Base-by-base conservation (phyloP, 2,888 invertebrate species). In the Caenorhabditis sp. region DNA sequence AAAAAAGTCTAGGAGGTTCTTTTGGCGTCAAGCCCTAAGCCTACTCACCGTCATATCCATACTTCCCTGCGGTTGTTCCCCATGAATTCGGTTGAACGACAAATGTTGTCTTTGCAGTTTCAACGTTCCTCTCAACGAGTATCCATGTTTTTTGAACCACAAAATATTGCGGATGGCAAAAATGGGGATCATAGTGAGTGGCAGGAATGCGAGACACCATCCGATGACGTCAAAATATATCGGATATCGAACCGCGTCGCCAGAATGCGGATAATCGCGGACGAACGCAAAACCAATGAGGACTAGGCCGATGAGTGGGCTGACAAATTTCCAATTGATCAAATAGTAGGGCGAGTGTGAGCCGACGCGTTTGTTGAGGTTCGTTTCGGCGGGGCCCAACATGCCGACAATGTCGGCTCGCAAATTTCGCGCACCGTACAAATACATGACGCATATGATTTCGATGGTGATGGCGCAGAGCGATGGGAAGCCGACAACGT, bases 361-460 rank as follows among this genome's bases (percentile, higher is more conserved):
- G 3, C 71, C 71, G n/a, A 71, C 4, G 14, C n/a, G 27, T 3
- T 27, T 10, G 0, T 37, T 53, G 37, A 24, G 14, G 6, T 3
- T 0, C 19, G 36, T 72, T 31, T 26, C 50, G 10, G 69, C 57
- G 5, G 53, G 31, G 6, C 73, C 73, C 8, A 69, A 17, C 31
- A 69, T 53, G 24, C 60, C 60, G 1, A 36, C 53, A 19, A 74
- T 74, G 51, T 74, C 73, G 5, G 54, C 60, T 3, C 58, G 19
- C 36, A 69, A 60, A 23, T 74, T 74, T 12, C 49, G 19, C 54
- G 50, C 51, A 31, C 73, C 69, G n/a, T 74, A 74, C 8, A 66
- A 12, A n/a, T 57, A 68, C 59, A 62, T 63, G 31, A 74, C 51
- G 10, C 59, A 62, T 17, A 69, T 19, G 10, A 69, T 51, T 59